phyloP scores from a whole-genome alignment of 1,140 invertebrate species.

The Bombus sylvicola region DNA sequence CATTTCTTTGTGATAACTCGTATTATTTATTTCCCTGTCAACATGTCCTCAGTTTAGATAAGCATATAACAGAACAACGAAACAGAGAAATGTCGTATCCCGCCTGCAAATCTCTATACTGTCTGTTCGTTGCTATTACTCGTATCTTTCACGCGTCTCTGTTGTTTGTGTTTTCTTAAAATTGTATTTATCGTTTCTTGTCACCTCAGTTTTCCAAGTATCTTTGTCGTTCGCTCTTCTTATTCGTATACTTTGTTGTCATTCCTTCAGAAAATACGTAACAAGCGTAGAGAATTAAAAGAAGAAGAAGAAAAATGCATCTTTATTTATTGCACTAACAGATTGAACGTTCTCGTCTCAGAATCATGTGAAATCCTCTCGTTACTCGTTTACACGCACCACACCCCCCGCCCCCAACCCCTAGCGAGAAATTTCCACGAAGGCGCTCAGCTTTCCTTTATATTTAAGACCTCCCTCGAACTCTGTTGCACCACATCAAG shows the following conservation, averaged over 20 bases:
- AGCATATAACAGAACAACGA: slow-evolving; percentile 22
- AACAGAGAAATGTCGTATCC: slow-evolving; percentile 31
- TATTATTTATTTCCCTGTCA: slow-evolving; percentile 82
- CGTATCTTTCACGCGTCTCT: background rate
- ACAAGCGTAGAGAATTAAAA: background rate
- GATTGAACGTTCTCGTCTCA: slow-evolving; percentile 49
- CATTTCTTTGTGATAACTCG: slow-evolving; percentile 81
- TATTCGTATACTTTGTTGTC: background rate
- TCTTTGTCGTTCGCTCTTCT: background rate
- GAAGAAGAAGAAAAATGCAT: slow-evolving; percentile 52
- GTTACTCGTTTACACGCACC: background rate
- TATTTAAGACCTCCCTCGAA: background rate
- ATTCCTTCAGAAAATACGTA: background rate
- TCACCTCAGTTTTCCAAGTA: background rate
- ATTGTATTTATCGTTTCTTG: background rate
- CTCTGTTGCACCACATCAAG: slow-evolving; percentile 38
- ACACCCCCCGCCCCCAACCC: background rate
- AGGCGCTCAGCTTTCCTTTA: slow-evolving; percentile 7
- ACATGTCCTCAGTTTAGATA: slow-evolving; percentile 59
- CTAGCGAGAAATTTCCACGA: background rate
- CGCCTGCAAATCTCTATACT: slow-evolving; percentile 20
- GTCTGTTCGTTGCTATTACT: background rate
- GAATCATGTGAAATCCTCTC: slow-evolving; percentile 15
- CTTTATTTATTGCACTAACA: slow-evolving; percentile 71
- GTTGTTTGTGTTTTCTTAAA: background rate